Evolutionary conservation across 1,140 invertebrate genomes (phyloP).

Genomic region (Megathymus violae): DNA sequence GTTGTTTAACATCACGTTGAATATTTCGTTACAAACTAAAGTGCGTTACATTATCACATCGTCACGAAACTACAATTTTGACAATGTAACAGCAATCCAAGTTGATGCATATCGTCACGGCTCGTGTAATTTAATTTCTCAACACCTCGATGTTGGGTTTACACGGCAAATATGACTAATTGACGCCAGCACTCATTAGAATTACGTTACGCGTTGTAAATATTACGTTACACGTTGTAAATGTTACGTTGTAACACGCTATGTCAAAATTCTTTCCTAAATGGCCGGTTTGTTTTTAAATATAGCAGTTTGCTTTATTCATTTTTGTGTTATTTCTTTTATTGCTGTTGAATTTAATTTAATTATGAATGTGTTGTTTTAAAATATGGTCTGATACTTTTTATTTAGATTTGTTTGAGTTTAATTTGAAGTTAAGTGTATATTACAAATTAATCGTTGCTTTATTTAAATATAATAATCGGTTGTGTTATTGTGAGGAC

Average conservation of each 20-base stretch:
- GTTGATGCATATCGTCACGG: slow-evolving; percentile 24
- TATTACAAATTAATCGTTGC: no score
- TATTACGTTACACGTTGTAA: slow-evolving; percentile 41
- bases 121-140: slow-evolving; percentile 54
- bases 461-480: no score
- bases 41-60: not conserved
- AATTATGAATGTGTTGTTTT: no score
- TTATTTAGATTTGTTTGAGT: no score
- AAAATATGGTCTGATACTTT: no score
- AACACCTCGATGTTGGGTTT: slow-evolving; percentile 42
- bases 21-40: no score
- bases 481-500: no score
- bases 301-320: slow-evolving; percentile 5
- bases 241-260: slow-evolving; percentile 41
- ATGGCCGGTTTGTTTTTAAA: slow-evolving; percentile 9
- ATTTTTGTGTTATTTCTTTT: not conserved
- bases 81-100: slow-evolving; percentile 10
- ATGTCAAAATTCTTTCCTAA: slow-evolving; percentile 40
- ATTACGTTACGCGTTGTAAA: slow-evolving; percentile 54
- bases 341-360: not conserved
- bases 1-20: no score
- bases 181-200: slow-evolving; percentile 62
- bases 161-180: slow-evolving; percentile 61
- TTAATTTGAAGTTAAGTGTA: no score
- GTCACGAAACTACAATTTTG: slow-evolving; percentile 15